A percentile compares a stretch with the other conserved stretches of the same genome.
Conservation (phyloP, 1,140 invertebrate species). For the Oedothorax gibbosus region DNA sequence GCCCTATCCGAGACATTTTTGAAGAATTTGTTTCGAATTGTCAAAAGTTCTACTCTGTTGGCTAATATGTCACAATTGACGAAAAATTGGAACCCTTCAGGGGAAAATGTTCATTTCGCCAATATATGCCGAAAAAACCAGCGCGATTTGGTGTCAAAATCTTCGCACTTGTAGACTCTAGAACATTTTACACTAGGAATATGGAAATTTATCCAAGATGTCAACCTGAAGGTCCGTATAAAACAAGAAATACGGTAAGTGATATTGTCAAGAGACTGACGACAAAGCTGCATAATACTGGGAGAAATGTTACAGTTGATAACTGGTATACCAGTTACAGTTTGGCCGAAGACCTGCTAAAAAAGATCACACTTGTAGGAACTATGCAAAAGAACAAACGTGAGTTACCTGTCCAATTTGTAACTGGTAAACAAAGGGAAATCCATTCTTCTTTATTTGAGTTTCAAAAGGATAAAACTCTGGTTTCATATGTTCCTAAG, state of each 20-base stretch:
- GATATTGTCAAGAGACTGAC: conserved; percentile 41
- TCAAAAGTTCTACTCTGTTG: background rate
- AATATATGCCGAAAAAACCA: conserved; percentile 23
- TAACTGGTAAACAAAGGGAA: conserved; percentile 22
- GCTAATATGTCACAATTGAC: background rate
- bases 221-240: conserved; percentile 59
- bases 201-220: conserved; percentile 61
- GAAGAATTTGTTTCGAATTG: conserved; percentile 9
- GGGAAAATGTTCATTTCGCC: background rate
- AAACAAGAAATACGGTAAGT: conserved; percentile 7
- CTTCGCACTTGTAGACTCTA: conserved; percentile 58
- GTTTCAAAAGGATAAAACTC: conserved; percentile 53
- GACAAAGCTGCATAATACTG: conserved; percentile 32
- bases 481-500: conserved; percentile 63
- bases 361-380: conserved; percentile 57
- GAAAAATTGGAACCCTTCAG: conserved; percentile 10
- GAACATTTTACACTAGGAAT: conserved; percentile 60
- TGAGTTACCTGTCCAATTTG: conserved; percentile 57
- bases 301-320: conserved; percentile 50
- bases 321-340: conserved; percentile 59
- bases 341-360: conserved; percentile 48
- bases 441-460: conserved; percentile 45
- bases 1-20: background rate
- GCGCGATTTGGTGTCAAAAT: conserved; percentile 24
- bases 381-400: conserved; percentile 58